phyloP scores from a whole-genome alignment of 2,888 invertebrate genomes.

The Lissonota sp. region DNA sequence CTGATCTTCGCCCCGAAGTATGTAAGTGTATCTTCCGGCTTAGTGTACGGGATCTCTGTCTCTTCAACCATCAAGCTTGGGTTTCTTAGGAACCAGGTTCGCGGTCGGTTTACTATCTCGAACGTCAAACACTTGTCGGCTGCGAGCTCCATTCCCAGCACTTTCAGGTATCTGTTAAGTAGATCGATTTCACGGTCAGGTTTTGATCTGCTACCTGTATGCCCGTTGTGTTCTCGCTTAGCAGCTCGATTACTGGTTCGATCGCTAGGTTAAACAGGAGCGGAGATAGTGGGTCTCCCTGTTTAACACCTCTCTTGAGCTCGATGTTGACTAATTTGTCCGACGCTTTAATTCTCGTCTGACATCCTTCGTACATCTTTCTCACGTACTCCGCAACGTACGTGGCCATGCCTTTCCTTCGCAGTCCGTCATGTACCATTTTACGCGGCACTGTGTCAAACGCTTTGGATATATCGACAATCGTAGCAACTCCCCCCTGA shows the following conservation, averaged over 20 bases:
- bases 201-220: neutral
- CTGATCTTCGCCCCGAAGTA: conserved; percentile 22
- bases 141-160: conserved; percentile 57
- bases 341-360: conserved; percentile 5
- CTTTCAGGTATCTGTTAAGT: fast-evolving
- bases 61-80: neutral
- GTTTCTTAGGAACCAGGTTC: conserved; percentile 49
- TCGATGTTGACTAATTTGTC: neutral
- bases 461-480: conserved; percentile 67
- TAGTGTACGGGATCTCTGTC: neutral
- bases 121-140: conserved; percentile 51
- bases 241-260: conserved; percentile 70
- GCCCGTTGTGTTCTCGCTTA: conserved; percentile 19
- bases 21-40: neutral
- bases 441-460: conserved; percentile 69
- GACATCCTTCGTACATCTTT: conserved; percentile 22
- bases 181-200: conserved; percentile 48
- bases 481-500: conserved; percentile 36
- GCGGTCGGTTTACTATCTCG: neutral
- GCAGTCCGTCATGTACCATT: neutral
- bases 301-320: conserved; percentile 39
- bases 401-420: conserved; percentile 27
- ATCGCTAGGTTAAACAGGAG: conserved; percentile 60
- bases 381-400: neutral
- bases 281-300: conserved; percentile 48